Evolutionary conservation across 2,888 invertebrate species (phyloP), one percentile per base, ranked within the genome.

Genomic region (Meganola albula): DNA sequence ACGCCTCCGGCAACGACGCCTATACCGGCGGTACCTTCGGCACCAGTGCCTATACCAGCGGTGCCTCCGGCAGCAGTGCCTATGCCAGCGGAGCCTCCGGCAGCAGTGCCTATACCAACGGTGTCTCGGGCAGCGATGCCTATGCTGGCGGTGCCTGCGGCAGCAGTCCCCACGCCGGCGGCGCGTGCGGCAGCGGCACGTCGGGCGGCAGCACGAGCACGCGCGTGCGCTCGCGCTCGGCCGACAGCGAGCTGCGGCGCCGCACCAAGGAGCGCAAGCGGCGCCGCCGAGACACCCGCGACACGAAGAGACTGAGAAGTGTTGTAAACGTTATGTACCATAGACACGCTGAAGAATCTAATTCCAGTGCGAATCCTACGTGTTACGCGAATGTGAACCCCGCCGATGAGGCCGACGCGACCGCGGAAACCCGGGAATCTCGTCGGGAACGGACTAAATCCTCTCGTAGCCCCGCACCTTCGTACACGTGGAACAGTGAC

Each of bases 281-380:
- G 4, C 41, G 44, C 33, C 53, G 49, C 36, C 55, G 39, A 33
- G 42, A 24, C 27, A 51, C 42, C 53, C 65, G 69, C 47, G 73
- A 73, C 53, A 67, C 36, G 34, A 78, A 46, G 69, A 74, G 74
- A 68, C 76, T 84, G 69, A 75, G 58, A 53, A 83, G 83, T 60
- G 80, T 83, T 37, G 79, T 83, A 23, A 76, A 65, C 47, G 72
- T 77, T 34, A 69, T 79, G 47, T 63, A 61, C 40, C 51, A 48
- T 45, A 43, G 50, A 38, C 53, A 53, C 39, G 63, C 53, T 40
- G 55, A 53, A 35, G 65, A 61, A 45, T 48, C 65, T 7, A 61
- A 52, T 48, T 48, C 57, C 4, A 59, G 49, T 46, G 53, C 48
- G 25, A 56, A 40, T 43, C 33, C 42, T 16, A 51, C 44, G 42